Conservation (phyloP, 2,888 invertebrate species). For the Leucoptera coffeella region DNA sequence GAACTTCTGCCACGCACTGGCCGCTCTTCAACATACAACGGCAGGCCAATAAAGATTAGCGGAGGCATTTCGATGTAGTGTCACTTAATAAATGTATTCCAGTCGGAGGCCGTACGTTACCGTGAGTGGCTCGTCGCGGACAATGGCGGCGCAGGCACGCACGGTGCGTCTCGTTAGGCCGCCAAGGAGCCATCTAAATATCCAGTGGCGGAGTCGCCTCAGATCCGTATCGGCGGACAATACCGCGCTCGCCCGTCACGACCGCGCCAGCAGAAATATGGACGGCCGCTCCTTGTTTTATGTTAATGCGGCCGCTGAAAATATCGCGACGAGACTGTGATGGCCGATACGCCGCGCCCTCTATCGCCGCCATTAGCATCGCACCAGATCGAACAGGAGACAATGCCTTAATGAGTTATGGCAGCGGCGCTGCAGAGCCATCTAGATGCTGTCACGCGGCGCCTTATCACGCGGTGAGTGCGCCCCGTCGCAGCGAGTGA, state of each 20-base stretch:
- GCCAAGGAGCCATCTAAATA: conserved; percentile 37
- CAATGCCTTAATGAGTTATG: conserved; percentile 12
- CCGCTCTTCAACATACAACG: too few relatives aligned
- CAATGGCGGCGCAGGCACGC: too few relatives aligned
- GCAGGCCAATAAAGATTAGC: too few relatives aligned
- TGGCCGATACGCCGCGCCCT: conserved; percentile 22
- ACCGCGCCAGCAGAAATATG: conserved; percentile 46
- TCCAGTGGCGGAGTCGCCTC: conserved; percentile 31
- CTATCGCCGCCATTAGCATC: conserved; percentile 9
- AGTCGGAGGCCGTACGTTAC: too few relatives aligned
- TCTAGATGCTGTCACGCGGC: too few relatives aligned
- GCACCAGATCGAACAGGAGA: conserved; percentile 8
- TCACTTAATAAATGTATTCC: too few relatives aligned
- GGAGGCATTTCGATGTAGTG: too few relatives aligned
- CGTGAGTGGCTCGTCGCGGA: conserved; percentile 21
- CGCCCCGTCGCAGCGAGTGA: too few relatives aligned
- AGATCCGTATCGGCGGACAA: conserved; percentile 48
- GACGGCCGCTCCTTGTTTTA: conserved; percentile 40
- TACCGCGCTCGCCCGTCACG: conserved; percentile 41
- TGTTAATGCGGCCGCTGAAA: conserved; percentile 36
- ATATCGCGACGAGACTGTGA: conserved; percentile 25
- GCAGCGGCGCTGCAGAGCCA: too few relatives aligned
- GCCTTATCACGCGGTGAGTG: too few relatives aligned
- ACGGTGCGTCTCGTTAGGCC: conserved; percentile 43
- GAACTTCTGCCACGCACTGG: too few relatives aligned